Conservation (phyloP, 2,888 invertebrate species). For the Pammene aurita region DNA sequence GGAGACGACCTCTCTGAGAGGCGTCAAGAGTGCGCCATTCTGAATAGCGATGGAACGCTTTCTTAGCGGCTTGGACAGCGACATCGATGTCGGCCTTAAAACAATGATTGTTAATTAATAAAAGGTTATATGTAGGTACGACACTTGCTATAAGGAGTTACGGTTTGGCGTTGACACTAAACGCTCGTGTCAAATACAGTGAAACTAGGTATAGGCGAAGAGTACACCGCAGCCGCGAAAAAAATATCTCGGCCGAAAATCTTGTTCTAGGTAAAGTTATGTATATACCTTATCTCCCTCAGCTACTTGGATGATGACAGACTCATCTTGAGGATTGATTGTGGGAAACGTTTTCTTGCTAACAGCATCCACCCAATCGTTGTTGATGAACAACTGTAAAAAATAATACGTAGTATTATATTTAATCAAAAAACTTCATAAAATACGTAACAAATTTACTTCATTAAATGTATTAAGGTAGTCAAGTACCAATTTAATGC, state of each 20-base stretch:
- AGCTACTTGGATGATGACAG: conserved; percentile 89
- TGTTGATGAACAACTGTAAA: conserved; percentile 90
- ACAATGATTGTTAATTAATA: background rate
- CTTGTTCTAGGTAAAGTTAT: background rate
- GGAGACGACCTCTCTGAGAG: conserved; percentile 88
- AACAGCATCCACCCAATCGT: conserved; percentile 90
- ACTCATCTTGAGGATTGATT: conserved; percentile 91
- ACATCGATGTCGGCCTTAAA: conserved; percentile 89
- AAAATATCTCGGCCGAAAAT: too few species aligned
- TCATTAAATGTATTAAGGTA: too few species aligned
- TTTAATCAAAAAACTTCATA: background rate
- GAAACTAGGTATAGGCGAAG: too few species aligned
- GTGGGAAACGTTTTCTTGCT: conserved; percentile 94
- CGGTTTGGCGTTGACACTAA: too few species aligned
- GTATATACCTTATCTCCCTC: conserved; percentile 91
- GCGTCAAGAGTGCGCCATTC: conserved; percentile 92
- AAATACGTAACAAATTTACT: too few species aligned
- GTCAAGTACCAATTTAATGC: too few species aligned
- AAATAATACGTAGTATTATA: conserved; percentile 18
- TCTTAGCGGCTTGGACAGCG: conserved; percentile 90
- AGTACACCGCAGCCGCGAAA: too few species aligned
- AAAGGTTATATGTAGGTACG: too few species aligned
- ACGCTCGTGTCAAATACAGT: too few species aligned
- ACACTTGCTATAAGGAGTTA: too few species aligned
- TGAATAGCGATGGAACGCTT: conserved; percentile 88